These are phyloP conservation scores for Aurelia sp. DNA, from an alignment of 30 jellyfish, hydroid and myxozoan genomes.

Conservation along the genomic window DNA sequence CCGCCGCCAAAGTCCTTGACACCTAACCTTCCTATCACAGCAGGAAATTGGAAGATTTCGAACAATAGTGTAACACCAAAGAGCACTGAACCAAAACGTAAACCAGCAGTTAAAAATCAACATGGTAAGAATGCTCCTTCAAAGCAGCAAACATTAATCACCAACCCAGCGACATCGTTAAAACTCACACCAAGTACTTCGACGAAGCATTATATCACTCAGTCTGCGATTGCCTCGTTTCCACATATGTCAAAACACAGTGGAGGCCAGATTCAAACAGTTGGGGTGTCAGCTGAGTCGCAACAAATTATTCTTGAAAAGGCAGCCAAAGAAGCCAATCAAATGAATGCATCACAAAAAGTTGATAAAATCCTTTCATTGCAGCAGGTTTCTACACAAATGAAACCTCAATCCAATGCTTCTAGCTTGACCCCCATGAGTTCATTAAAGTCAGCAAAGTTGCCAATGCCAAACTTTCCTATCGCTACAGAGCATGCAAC, in stretches of 20 bases:
- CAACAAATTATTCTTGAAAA: conserved; percentile 18
- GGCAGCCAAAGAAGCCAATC: conserved; percentile 18
- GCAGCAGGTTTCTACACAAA: background rate
- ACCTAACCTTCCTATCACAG: background rate
- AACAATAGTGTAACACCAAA: background rate
- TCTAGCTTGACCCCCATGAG: background rate
- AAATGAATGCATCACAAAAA: background rate
- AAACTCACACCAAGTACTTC: background rate
- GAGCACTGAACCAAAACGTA: background rate
- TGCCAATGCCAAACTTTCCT: background rate
- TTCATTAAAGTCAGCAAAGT: background rate
- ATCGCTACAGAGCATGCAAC: background rate
- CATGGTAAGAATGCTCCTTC: background rate
- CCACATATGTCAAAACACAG: conserved; percentile 23
- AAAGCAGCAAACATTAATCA: background rate
- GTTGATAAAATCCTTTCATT: background rate
- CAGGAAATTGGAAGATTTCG: background rate
- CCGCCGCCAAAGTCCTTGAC: background rate
- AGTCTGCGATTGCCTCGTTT: conserved; percentile 57
- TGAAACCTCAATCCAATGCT: background rate
- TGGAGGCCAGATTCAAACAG: conserved; percentile 9
- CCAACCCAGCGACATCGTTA: background rate
- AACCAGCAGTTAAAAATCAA: background rate
- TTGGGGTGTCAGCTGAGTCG: background rate
- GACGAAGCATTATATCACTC: conserved; percentile 48